These are phyloP conservation scores for Phyllopteryx taeniolatus DNA, from an alignment of 2,113 vertebrate species.

Conservation along the genomic window DNA sequence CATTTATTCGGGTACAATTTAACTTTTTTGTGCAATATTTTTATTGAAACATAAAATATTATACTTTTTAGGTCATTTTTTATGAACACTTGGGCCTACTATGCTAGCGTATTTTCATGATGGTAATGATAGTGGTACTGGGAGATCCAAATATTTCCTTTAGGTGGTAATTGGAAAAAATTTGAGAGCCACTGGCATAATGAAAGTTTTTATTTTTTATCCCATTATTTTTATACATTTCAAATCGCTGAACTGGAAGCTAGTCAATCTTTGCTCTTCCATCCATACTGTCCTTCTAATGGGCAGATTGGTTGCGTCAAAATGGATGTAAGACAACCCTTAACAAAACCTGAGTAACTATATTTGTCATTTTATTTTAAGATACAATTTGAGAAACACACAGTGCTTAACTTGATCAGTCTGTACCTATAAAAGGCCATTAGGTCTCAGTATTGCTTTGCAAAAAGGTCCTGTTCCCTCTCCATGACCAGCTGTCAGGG, in stretches of 20 bases:
- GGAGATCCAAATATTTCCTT: too few relatives aligned
- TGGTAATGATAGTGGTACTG: too few relatives aligned
- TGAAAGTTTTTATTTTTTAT: not conserved
- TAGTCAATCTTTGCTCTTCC: not conserved
- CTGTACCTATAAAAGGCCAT: not conserved
- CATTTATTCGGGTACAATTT: too few relatives aligned
- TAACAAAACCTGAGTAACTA: not conserved
- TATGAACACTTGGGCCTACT: too few relatives aligned
- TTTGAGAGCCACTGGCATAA: not conserved
- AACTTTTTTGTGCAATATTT: too few relatives aligned
- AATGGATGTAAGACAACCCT: not conserved
- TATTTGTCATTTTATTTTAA: not conserved
- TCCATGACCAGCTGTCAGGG: not conserved
- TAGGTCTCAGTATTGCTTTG: constrained; percentile 2
- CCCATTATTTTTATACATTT: not conserved
- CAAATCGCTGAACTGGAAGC: not conserved
- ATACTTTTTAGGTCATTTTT: too few relatives aligned
- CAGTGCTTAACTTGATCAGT: not conserved
- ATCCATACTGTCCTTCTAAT: not conserved
- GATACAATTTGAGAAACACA: constrained; percentile 1
- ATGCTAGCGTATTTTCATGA: too few relatives aligned
- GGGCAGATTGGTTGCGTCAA: not conserved
- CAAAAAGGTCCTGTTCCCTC: not conserved
- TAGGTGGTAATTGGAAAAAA: not conserved
- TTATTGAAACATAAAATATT: too few relatives aligned